Evolutionary conservation across 2,797 vertebrate genomes (phyloP).

Genomic region (Tachyglossus aculeatus): DNA sequence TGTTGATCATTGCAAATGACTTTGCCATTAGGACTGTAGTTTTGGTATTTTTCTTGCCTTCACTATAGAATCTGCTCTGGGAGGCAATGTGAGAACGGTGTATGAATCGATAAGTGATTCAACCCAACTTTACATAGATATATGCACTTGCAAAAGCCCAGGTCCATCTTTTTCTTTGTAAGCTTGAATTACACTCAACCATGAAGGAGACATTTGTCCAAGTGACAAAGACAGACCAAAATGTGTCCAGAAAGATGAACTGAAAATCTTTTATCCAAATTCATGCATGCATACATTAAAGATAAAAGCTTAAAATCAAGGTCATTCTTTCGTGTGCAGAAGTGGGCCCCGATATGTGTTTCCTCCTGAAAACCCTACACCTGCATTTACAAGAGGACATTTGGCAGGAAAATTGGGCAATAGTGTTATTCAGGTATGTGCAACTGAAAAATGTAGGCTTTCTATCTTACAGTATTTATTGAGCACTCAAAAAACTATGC

Average conservation of each 20-base stretch:
- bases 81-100: slow-evolving; percentile 31
- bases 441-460: too few species aligned
- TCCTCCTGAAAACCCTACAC: neutral
- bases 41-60: slow-evolving; percentile 59
- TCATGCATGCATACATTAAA: neutral
- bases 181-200: slow-evolving; percentile 60
- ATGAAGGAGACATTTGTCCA: slow-evolving; percentile 51
- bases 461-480: too few species aligned
- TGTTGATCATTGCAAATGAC: slow-evolving; percentile 67
- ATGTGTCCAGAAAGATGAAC: slow-evolving; percentile 18
- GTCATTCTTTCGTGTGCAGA: neutral
- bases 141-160: slow-evolving; percentile 34
- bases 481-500: too few species aligned
- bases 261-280: slow-evolving; percentile 26
- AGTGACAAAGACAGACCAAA: slow-evolving; percentile 22
- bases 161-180: slow-evolving; percentile 42
- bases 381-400: neutral
- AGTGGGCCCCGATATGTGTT: neutral
- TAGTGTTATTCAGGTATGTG: too few species aligned
- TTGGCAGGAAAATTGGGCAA: neutral
- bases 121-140: slow-evolving; percentile 57
- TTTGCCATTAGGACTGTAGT: slow-evolving; percentile 58
- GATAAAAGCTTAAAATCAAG: neutral
- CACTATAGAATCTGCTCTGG: slow-evolving; percentile 44
- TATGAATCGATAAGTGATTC: slow-evolving; percentile 68